Base-by-base conservation (phyloP, 1,140 invertebrate species). In the Achroia grisella region DNA sequence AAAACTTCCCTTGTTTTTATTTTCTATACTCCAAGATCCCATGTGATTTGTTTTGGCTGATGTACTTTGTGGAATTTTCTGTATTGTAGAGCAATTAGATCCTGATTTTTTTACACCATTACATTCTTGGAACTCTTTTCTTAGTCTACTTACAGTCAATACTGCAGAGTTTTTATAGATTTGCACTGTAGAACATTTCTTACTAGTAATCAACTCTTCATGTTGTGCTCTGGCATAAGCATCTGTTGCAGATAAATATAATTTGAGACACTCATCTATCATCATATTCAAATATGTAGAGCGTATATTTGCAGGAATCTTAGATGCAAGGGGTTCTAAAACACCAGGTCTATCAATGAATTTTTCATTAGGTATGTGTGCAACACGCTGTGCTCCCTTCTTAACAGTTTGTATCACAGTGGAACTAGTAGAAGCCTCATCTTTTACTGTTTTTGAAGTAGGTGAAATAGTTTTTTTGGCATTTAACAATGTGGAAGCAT, bases 161-260 rank as follows among this genome's bases (percentile, higher is more conserved):
- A 95, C 91, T 47, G 92, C 93, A 11, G 95, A 92, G 81, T 93
- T 95, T 73, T 95, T 91, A 79, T 97, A 97, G 30, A 96, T 94
- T 44, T 88, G 87, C 14, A 94, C 88, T 28, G 91, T 93, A 54
- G 89, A 91, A 65, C 93, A 94, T 62, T 93, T 91, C 54, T 93
- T 91, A 62, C 93, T 93, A 37, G 92, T 93, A 2, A 88, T 81
- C 44, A 92, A 87, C 81, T 97, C 95, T 85, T 97, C 95, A 48
- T 90, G 88, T 56, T 92, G 84, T 0, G 92, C 92, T 68, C 90
- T 88, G 32, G 88, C 88, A 87, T 90, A 93, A 9, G 94, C 94
- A 70, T 95, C 92, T 30, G 91, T 85, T 49, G 90, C 79, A 39
- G 81, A 86, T 0, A 89, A 79, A 66, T 93, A 94, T 50, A 96